Evolutionary conservation across 2,888 invertebrate species (phyloP).

Genomic region (Ecliptopera silaceata): DNA sequence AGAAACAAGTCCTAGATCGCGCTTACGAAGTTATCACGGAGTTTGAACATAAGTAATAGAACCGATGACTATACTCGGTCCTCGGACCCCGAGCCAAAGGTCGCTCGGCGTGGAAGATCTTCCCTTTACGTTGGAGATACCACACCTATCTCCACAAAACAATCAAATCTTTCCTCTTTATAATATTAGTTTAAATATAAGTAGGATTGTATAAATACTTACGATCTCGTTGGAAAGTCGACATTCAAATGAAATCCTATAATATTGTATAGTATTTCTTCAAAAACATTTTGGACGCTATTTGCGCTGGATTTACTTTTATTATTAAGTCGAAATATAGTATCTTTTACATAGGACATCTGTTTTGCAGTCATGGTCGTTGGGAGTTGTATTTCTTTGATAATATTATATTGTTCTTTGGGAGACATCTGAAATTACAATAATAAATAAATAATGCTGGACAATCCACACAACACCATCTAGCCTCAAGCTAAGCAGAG

Average conservation of each 20-base stretch:
- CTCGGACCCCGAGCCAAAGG: neutral
- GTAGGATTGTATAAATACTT: constrained; percentile 1
- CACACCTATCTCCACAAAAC: too few species aligned
- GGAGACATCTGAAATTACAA: too few species aligned
- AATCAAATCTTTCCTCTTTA: too few species aligned
- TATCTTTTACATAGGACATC: constrained; percentile 1
- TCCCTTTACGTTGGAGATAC: too few species aligned
- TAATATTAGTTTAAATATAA: neutral
- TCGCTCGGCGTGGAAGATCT: too few species aligned
- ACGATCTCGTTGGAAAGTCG: constrained; percentile 4
- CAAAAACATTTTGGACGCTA: neutral
- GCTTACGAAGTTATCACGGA: too few species aligned
- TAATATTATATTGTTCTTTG: neutral
- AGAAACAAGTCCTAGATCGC: too few species aligned
- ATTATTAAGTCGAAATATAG: neutral
- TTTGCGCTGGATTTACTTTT: neutral
- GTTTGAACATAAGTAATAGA: too few species aligned
- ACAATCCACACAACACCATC: too few species aligned
- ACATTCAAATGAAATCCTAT: neutral
- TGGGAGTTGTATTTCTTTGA: constrained; percentile 1
- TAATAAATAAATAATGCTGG: too few species aligned
- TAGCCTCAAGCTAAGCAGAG: too few species aligned
- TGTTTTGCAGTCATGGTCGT: constrained; percentile 7
- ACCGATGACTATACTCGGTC: too few species aligned
- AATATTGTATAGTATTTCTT: neutral